phyloP scores from a whole-genome alignment of 1,140 invertebrate species.

The Meloidogyne hapla region DNA sequence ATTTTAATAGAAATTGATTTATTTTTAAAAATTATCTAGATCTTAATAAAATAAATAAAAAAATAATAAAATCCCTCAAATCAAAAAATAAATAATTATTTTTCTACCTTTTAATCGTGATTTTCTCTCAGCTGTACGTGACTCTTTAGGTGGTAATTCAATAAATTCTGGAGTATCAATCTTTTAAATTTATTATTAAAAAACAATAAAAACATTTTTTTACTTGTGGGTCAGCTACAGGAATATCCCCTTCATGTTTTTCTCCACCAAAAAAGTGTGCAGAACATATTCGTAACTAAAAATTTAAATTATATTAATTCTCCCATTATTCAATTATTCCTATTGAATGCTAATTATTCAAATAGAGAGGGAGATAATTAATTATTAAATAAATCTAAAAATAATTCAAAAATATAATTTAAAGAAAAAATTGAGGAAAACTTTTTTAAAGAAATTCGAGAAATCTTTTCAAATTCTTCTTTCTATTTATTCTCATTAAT shows the following conservation, averaged over 20 bases:
- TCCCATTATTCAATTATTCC: too few species aligned
- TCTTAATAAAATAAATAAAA: too few species aligned
- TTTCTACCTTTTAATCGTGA: conserved; percentile 10
- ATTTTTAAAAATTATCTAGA: too few species aligned
- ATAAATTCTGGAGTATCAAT: conserved; percentile 63
- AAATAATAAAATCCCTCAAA: background rate
- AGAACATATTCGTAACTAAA: conserved; percentile 65
- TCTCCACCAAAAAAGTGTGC: conserved; percentile 65
- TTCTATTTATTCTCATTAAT: too few species aligned
- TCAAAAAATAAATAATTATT: too few species aligned
- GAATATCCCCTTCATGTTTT: conserved; percentile 65
- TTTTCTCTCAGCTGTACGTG: conserved; percentile 15
- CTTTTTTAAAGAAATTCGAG: too few species aligned
- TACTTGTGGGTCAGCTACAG: conserved; percentile 65
- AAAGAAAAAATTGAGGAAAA: too few species aligned
- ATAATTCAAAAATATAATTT: too few species aligned
- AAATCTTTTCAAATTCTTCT: too few species aligned
- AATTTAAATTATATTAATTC: conserved; percentile 5
- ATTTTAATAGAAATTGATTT: conserved; percentile 1
- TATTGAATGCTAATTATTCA: too few species aligned
- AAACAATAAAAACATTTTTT: background rate
- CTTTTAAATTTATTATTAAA: conserved; percentile 28
- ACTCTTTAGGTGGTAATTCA: conserved; percentile 63
- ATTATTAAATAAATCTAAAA: too few species aligned
- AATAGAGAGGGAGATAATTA: too few species aligned